Conservation (phyloP, 2,888 invertebrate genomes). For the Hanleya hanleyi region DNA sequence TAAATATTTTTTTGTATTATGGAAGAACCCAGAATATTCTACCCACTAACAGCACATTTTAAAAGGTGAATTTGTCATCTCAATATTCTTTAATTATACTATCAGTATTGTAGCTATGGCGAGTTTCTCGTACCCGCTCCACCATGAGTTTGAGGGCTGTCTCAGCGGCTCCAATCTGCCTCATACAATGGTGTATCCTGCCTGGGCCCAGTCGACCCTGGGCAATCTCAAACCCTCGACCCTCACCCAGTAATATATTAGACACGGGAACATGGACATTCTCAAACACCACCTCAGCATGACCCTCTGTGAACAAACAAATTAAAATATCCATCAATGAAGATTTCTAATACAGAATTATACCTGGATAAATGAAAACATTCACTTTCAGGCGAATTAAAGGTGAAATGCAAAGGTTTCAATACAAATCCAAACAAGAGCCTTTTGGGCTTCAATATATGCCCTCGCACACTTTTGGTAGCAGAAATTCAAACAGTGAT, state of each 20-base stretch:
- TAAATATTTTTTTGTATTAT: too few relatives aligned
- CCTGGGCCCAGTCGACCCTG: conserved; percentile 76
- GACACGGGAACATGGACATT: conserved; percentile 74
- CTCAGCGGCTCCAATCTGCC: conserved; percentile 74
- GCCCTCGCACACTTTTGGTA: too few relatives aligned
- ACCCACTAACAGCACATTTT: too few relatives aligned
- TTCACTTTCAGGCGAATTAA: too few relatives aligned
- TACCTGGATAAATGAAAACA: too few relatives aligned
- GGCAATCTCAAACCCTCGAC: conserved; percentile 76
- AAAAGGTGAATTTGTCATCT: background rate
- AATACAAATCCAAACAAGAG: too few relatives aligned
- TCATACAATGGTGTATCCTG: conserved; percentile 76
- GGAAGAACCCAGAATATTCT: too few relatives aligned
- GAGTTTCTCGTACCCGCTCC: conserved; percentile 63
- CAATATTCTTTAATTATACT: background rate
- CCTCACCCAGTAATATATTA: conserved; percentile 75
- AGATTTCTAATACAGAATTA: too few relatives aligned
- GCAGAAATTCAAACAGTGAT: too few relatives aligned
- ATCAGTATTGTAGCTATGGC: background rate
- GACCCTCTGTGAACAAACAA: conserved; percentile 73
- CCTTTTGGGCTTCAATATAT: too few relatives aligned
- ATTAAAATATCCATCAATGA: too few relatives aligned
- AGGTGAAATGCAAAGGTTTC: too few relatives aligned
- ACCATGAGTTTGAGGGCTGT: conserved; percentile 73
- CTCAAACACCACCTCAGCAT: conserved; percentile 74